Base-by-base conservation (phyloP, 2,888 invertebrate species). In the Balanococcus diminutus region DNA sequence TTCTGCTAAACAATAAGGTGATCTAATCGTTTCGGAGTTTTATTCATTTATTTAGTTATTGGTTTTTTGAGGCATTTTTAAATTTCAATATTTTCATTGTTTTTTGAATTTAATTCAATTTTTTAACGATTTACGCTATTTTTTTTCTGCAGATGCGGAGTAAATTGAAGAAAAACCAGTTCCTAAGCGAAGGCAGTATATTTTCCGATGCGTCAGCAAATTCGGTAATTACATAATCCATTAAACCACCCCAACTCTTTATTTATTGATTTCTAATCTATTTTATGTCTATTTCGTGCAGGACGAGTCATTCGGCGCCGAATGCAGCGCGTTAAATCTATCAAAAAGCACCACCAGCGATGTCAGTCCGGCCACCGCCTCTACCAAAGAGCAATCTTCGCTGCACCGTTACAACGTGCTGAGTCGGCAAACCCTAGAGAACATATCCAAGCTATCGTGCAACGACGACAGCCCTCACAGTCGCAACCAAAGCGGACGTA, bases 1-100 rank as follows among this genome's bases (percentile, higher is more conserved):
- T 79, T 81, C 87, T 88, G 84, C 84, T 22, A 72, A 84, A 72
- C 42, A 32, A 84, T 84, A 84, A 84, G 84, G 84, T 84, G 19
- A 67, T n/a, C n/a, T n/a, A n/a, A n/a, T 83, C n/a, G n/a, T n/a
- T n/a, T n/a, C 19, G 22, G 16, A 61, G 25, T 61, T 61, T 5
- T 2, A 61, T 11, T 22, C 16, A 82, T n/a, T 81, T 81, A 9
- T n/a, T 81, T 81, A 2, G 61, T 61, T 6, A 16, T 11, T 39
- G 11, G 39, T 39, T 39, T 39, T 39, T 39, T 39, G 5, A 8
- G 8, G n/a, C n/a, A n/a, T n/a, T n/a, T n/a, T n/a, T n/a, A n/a
- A n/a, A n/a, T n/a, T n/a, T n/a, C n/a, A n/a, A n/a, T n/a, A n/a
- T n/a, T n/a, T n/a, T n/a, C n/a, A n/a, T n/a, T n/a, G n/a, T n/a